Percentiles rank a stretch among this genome's conserved stretches.
Conservation (phyloP, 2,797 vertebrate species). For the Spheniscus humboldti region DNA sequence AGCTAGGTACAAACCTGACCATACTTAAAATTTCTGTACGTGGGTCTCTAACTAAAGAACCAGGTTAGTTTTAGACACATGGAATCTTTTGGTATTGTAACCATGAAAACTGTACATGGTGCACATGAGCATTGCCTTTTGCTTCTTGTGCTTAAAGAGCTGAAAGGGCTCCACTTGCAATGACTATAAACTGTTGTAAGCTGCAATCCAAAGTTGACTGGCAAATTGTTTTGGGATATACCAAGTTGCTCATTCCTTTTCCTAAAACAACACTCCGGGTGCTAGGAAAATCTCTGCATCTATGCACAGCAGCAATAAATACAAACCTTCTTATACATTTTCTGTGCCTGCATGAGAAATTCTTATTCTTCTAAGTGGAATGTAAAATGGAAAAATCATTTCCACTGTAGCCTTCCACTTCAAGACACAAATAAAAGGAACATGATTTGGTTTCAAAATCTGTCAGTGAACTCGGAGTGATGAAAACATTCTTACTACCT, state of each 20-base stretch:
- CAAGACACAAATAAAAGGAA: not conserved
- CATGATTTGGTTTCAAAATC: not conserved
- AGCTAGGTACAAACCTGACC: not conserved
- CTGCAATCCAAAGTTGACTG: not conserved
- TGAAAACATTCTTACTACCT: not conserved
- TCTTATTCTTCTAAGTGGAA: not conserved
- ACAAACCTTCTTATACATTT: not conserved
- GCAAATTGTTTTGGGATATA: not conserved
- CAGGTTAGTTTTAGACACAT: not conserved
- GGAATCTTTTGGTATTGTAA: not conserved
- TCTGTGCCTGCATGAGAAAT: not conserved
- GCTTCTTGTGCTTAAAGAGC: not conserved
- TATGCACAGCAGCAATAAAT: not conserved
- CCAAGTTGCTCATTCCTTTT: not conserved
- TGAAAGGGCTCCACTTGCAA: not conserved
- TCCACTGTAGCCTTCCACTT: not conserved
- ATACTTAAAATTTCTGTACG: rapidly evolving
- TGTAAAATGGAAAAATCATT: not conserved
- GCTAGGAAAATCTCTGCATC: not conserved
- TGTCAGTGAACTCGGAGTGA: not conserved
- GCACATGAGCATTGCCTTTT: not conserved
- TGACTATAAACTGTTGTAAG: not conserved
- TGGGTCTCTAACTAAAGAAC: not conserved
- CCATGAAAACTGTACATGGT: not conserved
- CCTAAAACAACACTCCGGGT: not conserved